These are phyloP conservation scores for Acleris laterana DNA, from an alignment of 2,888 invertebrate genomes.

Conservation along the genomic window DNA sequence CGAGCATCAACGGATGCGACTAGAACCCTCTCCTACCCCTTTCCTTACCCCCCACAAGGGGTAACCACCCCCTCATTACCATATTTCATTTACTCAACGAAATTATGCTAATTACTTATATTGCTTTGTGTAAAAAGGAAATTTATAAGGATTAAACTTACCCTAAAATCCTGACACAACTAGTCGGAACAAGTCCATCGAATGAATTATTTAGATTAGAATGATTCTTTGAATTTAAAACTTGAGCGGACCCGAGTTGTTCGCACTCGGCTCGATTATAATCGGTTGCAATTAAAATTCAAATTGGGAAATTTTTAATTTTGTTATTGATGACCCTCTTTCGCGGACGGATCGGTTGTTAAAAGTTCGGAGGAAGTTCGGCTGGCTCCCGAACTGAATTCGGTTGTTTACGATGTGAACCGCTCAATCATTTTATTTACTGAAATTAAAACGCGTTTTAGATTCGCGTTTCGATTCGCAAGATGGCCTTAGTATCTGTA, in stretches of 20 bases:
- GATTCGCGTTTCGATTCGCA: conserved; percentile 4
- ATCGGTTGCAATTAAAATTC: conserved; percentile 83
- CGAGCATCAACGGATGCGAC: conserved; percentile 81
- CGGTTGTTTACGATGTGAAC: conserved; percentile 58
- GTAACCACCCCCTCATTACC: conserved; percentile 81
- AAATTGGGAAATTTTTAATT: conserved; percentile 83
- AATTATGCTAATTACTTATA: conserved; percentile 85
- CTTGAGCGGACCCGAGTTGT: conserved; percentile 67
- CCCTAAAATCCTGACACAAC: conserved; percentile 64
- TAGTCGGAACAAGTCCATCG: conserved; percentile 67
- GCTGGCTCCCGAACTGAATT: conserved; percentile 61
- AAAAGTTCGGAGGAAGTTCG: conserved; percentile 69
- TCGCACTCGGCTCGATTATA: conserved; percentile 77
- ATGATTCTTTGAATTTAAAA: conserved; percentile 70
- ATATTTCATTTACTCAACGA: conserved; percentile 85
- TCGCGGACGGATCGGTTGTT: conserved; percentile 72
- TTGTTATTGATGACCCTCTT: conserved; percentile 82
- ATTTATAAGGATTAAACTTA: conserved; percentile 84
- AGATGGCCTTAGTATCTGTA: too few relatives aligned
- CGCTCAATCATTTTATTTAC: conserved; percentile 35
- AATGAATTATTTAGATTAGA: conserved; percentile 73
- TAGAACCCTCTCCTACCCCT: conserved; percentile 67
- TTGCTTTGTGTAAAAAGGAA: conserved; percentile 85
- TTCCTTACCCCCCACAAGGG: conserved; percentile 66
- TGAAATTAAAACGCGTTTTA: conserved; percentile 23